Percentiles rank a stretch among this genome's conserved stretches.
Conservation (phyloP, 2,797 vertebrate genomes). For the Tiaroga cobitis region DNA sequence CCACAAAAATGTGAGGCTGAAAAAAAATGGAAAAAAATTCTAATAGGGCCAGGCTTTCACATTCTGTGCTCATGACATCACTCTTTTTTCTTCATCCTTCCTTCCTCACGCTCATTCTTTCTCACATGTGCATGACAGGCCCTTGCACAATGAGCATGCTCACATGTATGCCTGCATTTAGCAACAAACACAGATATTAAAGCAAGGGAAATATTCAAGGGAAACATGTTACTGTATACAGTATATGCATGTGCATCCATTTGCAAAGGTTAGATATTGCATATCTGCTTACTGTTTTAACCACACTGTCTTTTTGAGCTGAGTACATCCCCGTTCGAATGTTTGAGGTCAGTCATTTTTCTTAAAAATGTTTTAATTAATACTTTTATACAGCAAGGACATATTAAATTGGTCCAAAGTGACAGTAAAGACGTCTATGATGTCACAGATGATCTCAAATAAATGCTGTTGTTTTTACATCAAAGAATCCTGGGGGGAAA, state of each 20-base stretch:
- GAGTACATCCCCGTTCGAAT: neutral
- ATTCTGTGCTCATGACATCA: slow-evolving; percentile 81
- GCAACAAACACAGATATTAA: neutral
- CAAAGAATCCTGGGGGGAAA: neutral
- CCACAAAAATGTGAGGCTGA: slow-evolving; percentile 45
- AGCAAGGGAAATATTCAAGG: neutral
- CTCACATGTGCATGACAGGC: slow-evolving; percentile 72
- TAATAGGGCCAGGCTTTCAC: slow-evolving; percentile 59
- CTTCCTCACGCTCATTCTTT: slow-evolving; percentile 49
- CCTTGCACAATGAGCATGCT: slow-evolving; percentile 16
- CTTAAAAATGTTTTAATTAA: too few species aligned
- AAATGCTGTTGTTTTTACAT: neutral
- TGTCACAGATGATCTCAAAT: neutral
- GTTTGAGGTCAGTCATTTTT: neutral
- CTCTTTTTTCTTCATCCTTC: slow-evolving; percentile 55
- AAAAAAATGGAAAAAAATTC: slow-evolving; percentile 36
- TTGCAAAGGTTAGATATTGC: neutral
- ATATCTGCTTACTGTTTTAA: neutral
- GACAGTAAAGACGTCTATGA: neutral
- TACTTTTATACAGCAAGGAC: neutral
- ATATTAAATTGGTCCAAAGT: neutral
- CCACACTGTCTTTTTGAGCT: neutral
- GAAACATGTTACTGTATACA: neutral
- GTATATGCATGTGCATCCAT: neutral
- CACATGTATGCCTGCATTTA: neutral